Evolutionary conservation across 2,797 vertebrate genomes (phyloP), one percentile per base, ranked within the genome.

Genomic region (Distichodus sexfasciatus): DNA sequence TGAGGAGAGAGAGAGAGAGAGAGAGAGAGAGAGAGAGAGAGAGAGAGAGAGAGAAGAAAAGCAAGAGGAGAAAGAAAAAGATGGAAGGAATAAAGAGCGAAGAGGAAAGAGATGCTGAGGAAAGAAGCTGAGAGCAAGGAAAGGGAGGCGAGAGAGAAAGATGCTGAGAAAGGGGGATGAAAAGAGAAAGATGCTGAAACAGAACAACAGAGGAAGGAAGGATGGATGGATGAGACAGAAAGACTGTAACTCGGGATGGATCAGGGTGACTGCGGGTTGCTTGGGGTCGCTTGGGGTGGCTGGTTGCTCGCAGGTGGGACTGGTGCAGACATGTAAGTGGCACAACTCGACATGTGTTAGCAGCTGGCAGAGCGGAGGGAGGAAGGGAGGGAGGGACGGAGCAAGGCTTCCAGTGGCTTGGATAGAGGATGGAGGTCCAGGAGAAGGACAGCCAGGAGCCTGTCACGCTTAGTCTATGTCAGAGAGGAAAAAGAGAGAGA

Each of bases 21-120:
- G 21, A 33, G 26, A 70, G 24, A 65, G 35, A 58, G 51, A 71
- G 48, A 70, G 21, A 35, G 54, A 36, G 43, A 28, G 40, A 54
- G 59, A 11, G 23, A 31, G 17, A 14, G 69, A 44, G 47, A 2
- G 26, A 35, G 26, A 21, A 36, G 46, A 11, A 21, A 43, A 38
- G 36, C 7, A 26, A 46, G 35, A 9, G 7, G 50, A 46, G 43
- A 69, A 36, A 35, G 67, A 60, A 23, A 48, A 41, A 59, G 50
- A 64, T 47, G 15, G n/a, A 65, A 48, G 33, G 23, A 28, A 46
- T 4, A 36, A 33, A 31, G 43, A 10, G 36, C 46, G 33, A 47
- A 23, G 41, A 46, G 26, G 15, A 41, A 53, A 69, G 55, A 76
- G 74, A 64, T 40, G 59, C 74, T 69, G 69, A 76, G 51, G n/a